phyloP scores from a whole-genome alignment of 2,113 vertebrate species.

The Puffinus mauretanicus region DNA sequence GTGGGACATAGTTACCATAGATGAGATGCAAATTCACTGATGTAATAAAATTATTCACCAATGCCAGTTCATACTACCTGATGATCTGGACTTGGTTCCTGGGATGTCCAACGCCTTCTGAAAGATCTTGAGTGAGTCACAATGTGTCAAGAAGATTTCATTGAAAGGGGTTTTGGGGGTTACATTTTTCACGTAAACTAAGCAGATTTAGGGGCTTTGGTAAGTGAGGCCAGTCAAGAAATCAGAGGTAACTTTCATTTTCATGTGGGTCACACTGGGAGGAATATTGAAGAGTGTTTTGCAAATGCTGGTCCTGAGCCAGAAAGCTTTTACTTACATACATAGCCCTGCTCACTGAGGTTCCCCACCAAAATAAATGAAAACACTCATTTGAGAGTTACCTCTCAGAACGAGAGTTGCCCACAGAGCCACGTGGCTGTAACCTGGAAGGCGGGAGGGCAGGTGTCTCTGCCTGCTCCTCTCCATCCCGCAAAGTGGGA shows the following conservation, averaged over 20 bases:
- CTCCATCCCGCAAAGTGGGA: neutral
- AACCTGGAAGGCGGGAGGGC: neutral
- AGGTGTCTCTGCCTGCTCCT: neutral
- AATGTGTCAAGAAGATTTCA: neutral
- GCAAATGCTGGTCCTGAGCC: neutral
- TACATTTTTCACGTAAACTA: neutral
- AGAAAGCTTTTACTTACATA: neutral
- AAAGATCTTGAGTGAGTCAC: neutral
- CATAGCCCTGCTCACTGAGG: neutral
- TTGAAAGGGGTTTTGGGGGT: neutral
- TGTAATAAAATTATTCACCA: neutral
- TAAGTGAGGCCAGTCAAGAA: neutral
- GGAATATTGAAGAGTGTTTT: neutral
- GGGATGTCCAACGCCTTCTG: neutral
- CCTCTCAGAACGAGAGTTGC: neutral
- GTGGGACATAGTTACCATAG: neutral
- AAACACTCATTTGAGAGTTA: neutral
- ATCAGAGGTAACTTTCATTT: neutral
- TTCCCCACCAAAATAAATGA: neutral
- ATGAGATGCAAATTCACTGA: neutral
- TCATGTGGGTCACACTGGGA: neutral
- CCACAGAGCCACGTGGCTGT: neutral
- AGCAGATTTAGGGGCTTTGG: neutral
- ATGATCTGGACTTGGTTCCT: neutral
- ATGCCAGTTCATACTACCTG: neutral